Percentiles rank a stretch among this genome's conserved stretches.
Conservation (phyloP, 2,113 vertebrate genomes). For the Dipodomys merriami region DNA sequence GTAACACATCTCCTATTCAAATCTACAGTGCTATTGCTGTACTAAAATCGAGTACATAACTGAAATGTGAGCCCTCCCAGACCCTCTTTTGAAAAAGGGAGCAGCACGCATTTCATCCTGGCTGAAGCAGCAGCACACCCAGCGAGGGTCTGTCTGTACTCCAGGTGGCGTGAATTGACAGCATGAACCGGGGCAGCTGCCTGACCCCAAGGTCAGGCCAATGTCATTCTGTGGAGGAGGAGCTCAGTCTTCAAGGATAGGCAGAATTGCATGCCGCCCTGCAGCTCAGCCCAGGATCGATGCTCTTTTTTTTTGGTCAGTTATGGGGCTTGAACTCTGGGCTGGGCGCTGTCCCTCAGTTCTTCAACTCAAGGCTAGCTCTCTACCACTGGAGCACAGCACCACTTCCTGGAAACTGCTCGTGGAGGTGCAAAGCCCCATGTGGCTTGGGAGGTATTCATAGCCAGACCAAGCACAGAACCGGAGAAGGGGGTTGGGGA, state of each 20-base stretch:
- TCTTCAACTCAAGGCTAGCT: too few species aligned
- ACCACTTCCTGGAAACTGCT: background rate
- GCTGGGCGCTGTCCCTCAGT: too few species aligned
- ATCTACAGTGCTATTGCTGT: background rate
- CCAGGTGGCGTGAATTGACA: background rate
- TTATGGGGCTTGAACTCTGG: too few species aligned
- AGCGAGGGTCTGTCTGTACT: background rate
- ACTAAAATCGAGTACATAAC: background rate
- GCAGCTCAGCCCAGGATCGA: fast-evolving
- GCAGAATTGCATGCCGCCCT: fast-evolving
- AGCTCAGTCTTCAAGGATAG: background rate
- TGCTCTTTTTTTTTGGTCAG: too few species aligned
- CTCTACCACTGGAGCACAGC: too few species aligned
- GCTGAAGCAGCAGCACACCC: background rate
- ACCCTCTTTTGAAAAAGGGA: background rate
- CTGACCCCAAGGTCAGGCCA: background rate
- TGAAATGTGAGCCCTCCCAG: background rate
- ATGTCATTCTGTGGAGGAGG: background rate
- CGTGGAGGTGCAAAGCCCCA: background rate
- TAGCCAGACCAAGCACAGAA: background rate
- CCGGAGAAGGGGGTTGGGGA: too few species aligned
- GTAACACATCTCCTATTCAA: background rate
- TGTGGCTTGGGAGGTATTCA: background rate
- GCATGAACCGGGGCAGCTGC: too few species aligned
- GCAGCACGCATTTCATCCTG: fast-evolving